phyloP scores from a whole-genome alignment of 1,140 invertebrate species.

The Drosophila pruinosa region DNA sequence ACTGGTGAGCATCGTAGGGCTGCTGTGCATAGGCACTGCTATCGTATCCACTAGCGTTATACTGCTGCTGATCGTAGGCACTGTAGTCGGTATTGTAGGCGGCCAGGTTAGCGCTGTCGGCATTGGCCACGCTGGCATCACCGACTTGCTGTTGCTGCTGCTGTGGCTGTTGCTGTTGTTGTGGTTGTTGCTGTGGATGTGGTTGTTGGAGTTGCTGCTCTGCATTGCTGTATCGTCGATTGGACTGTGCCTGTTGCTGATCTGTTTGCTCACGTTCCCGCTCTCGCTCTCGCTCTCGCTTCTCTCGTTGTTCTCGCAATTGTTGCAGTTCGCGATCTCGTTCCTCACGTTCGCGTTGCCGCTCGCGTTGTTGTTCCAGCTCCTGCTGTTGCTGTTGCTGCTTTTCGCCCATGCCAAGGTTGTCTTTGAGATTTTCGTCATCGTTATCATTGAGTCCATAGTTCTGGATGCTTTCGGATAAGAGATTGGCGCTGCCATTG shows the following conservation, averaged over 20 bases:
- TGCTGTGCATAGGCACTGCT: slow-evolving; percentile 61
- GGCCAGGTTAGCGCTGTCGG: slow-evolving; percentile 56
- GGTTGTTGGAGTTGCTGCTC: slow-evolving; percentile 27
- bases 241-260: slow-evolving; percentile 48
- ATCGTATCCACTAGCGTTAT: slow-evolving; percentile 73
- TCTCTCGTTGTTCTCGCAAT: slow-evolving; percentile 52
- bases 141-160: slow-evolving; percentile 31
- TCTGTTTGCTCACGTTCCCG: slow-evolving; percentile 54
- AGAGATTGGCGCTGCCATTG: slow-evolving; percentile 32
- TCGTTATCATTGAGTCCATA: slow-evolving; percentile 79
- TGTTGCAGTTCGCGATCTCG: slow-evolving; percentile 58
- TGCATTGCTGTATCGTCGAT: slow-evolving; percentile 33
- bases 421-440: slow-evolving; percentile 82
- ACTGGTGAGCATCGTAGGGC: slow-evolving; percentile 71
- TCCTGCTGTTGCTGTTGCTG: slow-evolving; percentile 52
- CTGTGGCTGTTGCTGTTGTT: slow-evolving; percentile 13
- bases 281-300: slow-evolving; percentile 49
- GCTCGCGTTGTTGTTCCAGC: slow-evolving; percentile 38
- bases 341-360: slow-evolving; percentile 46
- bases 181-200: slow-evolving; percentile 16
- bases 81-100: slow-evolving; percentile 78
- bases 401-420: slow-evolving; percentile 80
- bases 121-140: slow-evolving; percentile 41
- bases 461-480: slow-evolving; percentile 26
- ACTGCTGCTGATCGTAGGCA: slow-evolving; percentile 81